Percentiles rank a stretch among this genome's conserved stretches.
Evolutionary conservation across 1,140 invertebrate genomes (phyloP).

Genomic region (Tigriopus japonicus): DNA sequence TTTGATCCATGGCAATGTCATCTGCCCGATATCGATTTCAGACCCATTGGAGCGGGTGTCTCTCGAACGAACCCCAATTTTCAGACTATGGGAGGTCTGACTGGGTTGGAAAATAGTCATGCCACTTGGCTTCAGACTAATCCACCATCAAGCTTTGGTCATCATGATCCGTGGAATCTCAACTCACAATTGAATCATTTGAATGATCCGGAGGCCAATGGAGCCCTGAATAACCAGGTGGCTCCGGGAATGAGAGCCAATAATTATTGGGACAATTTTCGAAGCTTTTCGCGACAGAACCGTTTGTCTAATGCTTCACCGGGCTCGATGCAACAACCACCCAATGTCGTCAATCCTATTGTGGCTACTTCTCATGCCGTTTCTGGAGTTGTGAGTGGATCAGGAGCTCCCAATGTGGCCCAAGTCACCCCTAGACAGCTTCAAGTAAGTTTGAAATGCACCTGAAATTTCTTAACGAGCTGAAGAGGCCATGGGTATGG

Average conservation of each 20-base stretch:
- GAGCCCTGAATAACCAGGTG: constrained; percentile 55
- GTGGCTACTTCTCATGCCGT: too few species aligned
- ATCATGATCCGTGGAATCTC: too few species aligned
- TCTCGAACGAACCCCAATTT: too few species aligned
- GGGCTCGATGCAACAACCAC: not conserved
- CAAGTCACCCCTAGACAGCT: not conserved
- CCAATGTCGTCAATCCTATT: not conserved
- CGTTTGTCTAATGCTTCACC: not conserved
- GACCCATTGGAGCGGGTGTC: too few species aligned
- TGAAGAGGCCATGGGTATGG: not conserved
- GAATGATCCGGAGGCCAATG: not conserved
- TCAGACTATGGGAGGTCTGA: too few species aligned
- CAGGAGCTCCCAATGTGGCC: not conserved
- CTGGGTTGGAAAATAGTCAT: too few species aligned
- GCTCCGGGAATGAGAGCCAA: constrained; percentile 65
- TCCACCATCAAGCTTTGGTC: too few species aligned
- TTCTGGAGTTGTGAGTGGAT: too few species aligned
- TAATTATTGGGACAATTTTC: constrained; percentile 78
- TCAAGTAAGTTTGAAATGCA: not conserved
- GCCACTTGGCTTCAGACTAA: too few species aligned
- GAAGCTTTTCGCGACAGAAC: not conserved
- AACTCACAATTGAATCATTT: too few species aligned
- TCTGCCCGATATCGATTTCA: too few species aligned
- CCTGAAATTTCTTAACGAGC: not conserved
- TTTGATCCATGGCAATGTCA: too few species aligned